Evolutionary conservation across 1,140 invertebrate genomes (phyloP).

Genomic region (Vanessa atalanta): DNA sequence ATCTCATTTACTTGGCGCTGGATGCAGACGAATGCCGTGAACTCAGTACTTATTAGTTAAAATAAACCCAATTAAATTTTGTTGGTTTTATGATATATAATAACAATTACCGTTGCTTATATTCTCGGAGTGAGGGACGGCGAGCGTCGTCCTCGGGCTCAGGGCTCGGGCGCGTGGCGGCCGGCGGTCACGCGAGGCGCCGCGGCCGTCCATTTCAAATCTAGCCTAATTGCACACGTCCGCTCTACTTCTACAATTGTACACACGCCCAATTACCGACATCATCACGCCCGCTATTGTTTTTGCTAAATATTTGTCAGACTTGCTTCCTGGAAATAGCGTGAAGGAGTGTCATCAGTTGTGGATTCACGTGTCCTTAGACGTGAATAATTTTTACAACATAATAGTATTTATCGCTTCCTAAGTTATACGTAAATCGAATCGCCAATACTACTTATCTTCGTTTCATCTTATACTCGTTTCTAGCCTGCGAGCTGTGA

Average conservation of each 20-base stretch:
- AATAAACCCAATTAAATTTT: background rate
- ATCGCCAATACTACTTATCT: background rate
- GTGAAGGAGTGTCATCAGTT: background rate
- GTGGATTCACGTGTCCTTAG: background rate
- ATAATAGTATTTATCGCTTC: background rate
- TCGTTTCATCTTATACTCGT: background rate
- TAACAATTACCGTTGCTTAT: background rate
- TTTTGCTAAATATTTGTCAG: conserved; percentile 21
- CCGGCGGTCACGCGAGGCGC: conserved; percentile 18
- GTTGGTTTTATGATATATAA: background rate
- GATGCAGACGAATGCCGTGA: background rate
- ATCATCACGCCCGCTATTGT: conserved; percentile 18
- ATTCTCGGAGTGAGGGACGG: background rate
- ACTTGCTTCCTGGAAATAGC: conserved; percentile 12
- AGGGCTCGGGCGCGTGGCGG: background rate
- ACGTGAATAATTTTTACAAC: background rate
- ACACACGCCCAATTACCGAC: conserved; percentile 26
- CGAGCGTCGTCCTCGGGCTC: background rate
- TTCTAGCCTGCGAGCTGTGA: background rate
- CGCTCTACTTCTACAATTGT: conserved; percentile 24
- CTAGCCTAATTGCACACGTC: conserved; percentile 28
- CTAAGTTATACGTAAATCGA: background rate
- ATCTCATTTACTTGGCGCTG: background rate
- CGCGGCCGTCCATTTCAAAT: conserved; percentile 18
- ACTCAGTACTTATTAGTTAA: background rate